Evolutionary conservation across 2,113 vertebrate species (phyloP).

Genomic region (Hystrix cristata): DNA sequence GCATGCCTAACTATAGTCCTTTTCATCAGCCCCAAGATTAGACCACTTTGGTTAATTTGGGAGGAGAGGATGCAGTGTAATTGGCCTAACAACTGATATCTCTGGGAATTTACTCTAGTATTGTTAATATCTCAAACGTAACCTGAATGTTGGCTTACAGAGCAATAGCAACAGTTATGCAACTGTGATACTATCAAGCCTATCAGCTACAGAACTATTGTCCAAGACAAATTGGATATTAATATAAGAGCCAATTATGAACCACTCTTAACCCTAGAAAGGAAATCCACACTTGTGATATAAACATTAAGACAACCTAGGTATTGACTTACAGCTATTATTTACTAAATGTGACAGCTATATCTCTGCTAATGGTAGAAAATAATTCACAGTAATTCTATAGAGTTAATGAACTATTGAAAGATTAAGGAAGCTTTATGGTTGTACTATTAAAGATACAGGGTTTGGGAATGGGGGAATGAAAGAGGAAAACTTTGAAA

Average conservation of each 20-base stretch:
- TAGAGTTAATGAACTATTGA: background rate
- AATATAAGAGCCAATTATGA: background rate
- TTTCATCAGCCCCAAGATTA: background rate
- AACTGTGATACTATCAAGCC: background rate
- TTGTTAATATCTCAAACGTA: background rate
- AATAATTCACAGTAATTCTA: background rate
- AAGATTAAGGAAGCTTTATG: background rate
- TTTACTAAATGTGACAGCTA: background rate
- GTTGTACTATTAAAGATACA: background rate
- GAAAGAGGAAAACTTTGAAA: background rate
- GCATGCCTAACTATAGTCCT: background rate
- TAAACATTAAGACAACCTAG: background rate
- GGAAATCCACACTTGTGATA: background rate
- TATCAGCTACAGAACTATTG: background rate
- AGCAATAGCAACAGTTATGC: background rate
- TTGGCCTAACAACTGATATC: background rate
- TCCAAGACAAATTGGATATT: background rate
- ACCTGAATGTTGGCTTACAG: background rate
- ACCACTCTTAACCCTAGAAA: background rate
- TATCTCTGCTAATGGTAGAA: background rate
- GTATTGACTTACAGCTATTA: background rate
- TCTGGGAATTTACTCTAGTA: background rate
- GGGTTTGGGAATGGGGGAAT: background rate
- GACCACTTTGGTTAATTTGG: background rate
- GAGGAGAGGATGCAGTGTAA: background rate